Percentiles rank a stretch among this genome's conserved stretches.
These are phyloP conservation scores for Strigamia transsilvanica DNA, from an alignment of 2,888 invertebrate species.

Conservation along the genomic window DNA sequence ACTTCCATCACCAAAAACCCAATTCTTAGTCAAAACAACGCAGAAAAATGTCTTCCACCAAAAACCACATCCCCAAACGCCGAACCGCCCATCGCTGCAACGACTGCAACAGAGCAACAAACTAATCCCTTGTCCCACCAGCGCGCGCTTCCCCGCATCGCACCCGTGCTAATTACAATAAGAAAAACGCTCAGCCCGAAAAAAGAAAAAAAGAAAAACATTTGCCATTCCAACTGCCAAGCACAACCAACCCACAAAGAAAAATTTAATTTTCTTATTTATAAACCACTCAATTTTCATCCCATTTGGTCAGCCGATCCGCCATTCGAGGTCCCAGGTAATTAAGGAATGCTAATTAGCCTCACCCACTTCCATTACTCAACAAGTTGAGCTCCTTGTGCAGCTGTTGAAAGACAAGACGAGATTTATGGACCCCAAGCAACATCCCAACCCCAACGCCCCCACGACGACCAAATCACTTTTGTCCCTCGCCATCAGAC, in stretches of 20 bases:
- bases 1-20: no score
- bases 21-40: no score
- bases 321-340: conserved; percentile 50
- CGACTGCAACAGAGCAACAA: no score
- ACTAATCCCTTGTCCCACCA: no score
- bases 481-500: conserved; percentile 57
- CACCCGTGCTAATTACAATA: no score
- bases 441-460: conserved; percentile 55
- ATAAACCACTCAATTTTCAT: conserved; percentile 62
- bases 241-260: neutral
- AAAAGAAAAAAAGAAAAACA: no score
- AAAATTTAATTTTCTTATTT: conserved; percentile 59
- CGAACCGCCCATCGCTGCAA: no score
- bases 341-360: conserved; percentile 54
- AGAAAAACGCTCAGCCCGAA: no score
- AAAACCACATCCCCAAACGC: no score
- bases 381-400: conserved; percentile 46
- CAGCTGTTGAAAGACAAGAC: conserved; percentile 43
- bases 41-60: no score
- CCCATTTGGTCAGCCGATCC: conserved; percentile 56
- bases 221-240: neutral
- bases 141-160: no score
- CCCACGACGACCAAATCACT: conserved; percentile 57
- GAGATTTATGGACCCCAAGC: conserved; percentile 56
- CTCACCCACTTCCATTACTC: conserved; percentile 49